Evolutionary conservation across 2,113 vertebrate species (phyloP), one percentile per base, ranked within the genome.

Genomic region (Pelecanoides urinatrix): DNA sequence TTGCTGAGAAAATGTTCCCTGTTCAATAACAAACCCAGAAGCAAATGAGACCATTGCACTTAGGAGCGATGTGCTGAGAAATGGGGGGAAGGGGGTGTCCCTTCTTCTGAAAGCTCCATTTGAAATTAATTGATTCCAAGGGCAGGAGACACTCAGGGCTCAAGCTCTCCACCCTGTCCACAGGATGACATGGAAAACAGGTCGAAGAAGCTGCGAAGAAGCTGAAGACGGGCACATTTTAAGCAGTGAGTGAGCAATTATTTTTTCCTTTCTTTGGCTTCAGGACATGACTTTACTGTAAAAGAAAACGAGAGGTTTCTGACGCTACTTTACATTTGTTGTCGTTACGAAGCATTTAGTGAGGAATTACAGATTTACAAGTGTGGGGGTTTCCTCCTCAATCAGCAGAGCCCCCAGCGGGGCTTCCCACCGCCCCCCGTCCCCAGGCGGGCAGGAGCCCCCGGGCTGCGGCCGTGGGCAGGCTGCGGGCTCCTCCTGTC

Each of bases 1-100:
- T 77, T 85, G 76, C 94, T 94, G 92, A 95, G 96, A 96, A 97
- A 96, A 94, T 91, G 63, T 86, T 88, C 89, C 90, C 93, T 91
- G 87, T n/a, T 96, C 91, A 94, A 62, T 91, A 97, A 96, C 95
- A 96, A 96, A 82, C 50, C 45, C 93, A 82, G 94, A 73, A 94
- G 70, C 65, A 73, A 92, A 58, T 0, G 1, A 87, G 73, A 86
- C 42, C 70, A 45, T 96, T 14, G 0, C 72, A 44, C 52, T 83
- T 36, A 32, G 38, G 61, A 77, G 20, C 3, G 2, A 80, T 38
- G 72, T 20, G 67, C 90, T 58, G 56, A 87, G 89, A 80, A 88
- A 65, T 10, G 29, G 38, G 22, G 40, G 26, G 56, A 10, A 13
- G 49, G 3, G 9, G 26, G 6, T 3, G 2, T 8, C 61, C 44